Evolutionary conservation across 2,888 invertebrate species (phyloP).

Genomic region (Caenorhabditis sp.): DNA sequence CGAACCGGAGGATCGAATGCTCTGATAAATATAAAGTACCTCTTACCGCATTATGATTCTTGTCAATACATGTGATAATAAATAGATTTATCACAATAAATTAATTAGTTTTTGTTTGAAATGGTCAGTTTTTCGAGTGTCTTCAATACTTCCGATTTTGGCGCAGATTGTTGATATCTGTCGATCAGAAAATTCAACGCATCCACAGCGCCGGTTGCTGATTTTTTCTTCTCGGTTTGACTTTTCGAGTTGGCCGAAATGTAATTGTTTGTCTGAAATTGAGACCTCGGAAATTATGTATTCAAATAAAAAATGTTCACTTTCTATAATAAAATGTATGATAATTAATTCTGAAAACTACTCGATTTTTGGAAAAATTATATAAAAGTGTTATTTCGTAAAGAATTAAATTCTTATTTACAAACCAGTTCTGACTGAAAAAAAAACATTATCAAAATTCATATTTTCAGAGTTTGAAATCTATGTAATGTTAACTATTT

Average conservation of each 20-base stretch:
- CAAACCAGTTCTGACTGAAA: too few species aligned
- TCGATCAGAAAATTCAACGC: slow-evolving; percentile 30
- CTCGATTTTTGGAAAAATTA: too few species aligned
- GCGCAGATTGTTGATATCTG: slow-evolving; percentile 7
- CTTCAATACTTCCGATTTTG: neutral
- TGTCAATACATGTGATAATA: slow-evolving; percentile 71
- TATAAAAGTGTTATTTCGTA: too few species aligned
- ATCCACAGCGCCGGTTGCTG: slow-evolving; percentile 11
- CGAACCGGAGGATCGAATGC: slow-evolving; percentile 92
- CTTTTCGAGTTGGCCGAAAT: slow-evolving; percentile 26
- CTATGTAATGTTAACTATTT: too few species aligned
- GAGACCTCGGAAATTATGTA: too few species aligned
- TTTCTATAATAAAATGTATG: too few species aligned
- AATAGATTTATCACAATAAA: neutral
- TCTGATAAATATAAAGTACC: slow-evolving; percentile 96
- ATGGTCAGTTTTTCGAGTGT: neutral
- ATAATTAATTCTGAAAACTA: too few species aligned
- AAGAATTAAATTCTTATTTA: too few species aligned
- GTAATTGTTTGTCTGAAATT: slow-evolving; percentile 40
- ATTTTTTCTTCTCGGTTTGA: slow-evolving; percentile 42
- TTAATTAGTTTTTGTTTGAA: neutral
- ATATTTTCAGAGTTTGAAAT: too few species aligned
- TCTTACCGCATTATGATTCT: slow-evolving; percentile 96
- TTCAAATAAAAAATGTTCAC: too few species aligned
- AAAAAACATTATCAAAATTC: too few species aligned